These are phyloP conservation scores for Anneissia japonica DNA, from an alignment of 35 echinoderm and acorn worm genomes.

Conservation along the genomic window DNA sequence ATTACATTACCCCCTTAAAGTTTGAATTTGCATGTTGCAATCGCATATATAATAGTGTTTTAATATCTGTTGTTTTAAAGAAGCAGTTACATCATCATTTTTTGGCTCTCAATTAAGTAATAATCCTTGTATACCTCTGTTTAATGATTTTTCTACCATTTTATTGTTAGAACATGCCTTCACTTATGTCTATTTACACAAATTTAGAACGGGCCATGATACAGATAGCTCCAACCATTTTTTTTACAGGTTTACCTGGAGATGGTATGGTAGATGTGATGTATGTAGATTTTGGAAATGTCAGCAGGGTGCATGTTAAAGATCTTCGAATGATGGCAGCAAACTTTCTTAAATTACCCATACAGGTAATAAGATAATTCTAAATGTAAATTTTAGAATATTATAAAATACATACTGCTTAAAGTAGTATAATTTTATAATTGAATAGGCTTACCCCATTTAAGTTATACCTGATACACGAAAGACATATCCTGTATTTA, in stretches of 20 bases:
- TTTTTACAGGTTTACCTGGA: constrained; percentile 47
- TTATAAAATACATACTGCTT: background rate
- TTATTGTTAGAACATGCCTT: too few relatives aligned
- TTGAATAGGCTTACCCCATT: background rate
- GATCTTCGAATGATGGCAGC: constrained; percentile 64
- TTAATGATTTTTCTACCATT: too few relatives aligned
- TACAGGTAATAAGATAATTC: constrained; percentile 49
- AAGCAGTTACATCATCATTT: too few relatives aligned
- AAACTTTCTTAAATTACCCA: constrained; percentile 68
- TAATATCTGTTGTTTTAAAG: too few relatives aligned
- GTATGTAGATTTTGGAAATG: constrained; percentile 89
- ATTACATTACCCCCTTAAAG: too few relatives aligned
- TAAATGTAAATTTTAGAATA: background rate
- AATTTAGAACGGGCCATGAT: too few relatives aligned
- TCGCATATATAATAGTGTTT: too few relatives aligned
- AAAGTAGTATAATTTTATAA: background rate
- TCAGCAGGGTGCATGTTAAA: constrained; percentile 29
- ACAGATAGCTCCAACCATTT: too few relatives aligned
- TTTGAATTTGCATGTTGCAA: too few relatives aligned
- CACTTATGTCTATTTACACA: too few relatives aligned
- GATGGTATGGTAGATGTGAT: constrained; percentile 64
- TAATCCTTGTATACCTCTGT: too few relatives aligned
- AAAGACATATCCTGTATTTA: background rate
- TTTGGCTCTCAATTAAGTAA: too few relatives aligned
- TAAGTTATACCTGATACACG: background rate